Evolutionary conservation across 1,140 invertebrate genomes (phyloP), one percentile per base, ranked within the genome.

Genomic region (Cyphomyrmex costatus): DNA sequence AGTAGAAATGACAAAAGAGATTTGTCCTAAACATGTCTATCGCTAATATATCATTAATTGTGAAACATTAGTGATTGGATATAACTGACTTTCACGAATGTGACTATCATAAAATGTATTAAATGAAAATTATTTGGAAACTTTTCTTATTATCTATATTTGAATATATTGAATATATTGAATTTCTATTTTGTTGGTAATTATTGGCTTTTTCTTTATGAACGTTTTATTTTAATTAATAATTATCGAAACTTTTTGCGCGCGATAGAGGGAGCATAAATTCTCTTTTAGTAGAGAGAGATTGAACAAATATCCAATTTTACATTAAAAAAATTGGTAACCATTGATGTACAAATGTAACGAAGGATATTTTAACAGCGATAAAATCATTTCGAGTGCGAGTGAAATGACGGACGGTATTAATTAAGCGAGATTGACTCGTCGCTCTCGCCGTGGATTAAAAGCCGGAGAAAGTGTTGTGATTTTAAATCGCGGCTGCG

Each of bases 401-500:
- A 60, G 24, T 82, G 53, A 30, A 61, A 30, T 74, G 42, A 83
- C 21, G 24, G 19, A 83, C 19, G 24, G 53, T 8, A 56, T 74
- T 74, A 74, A 83, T 83, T 73, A 83, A 83, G 19, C 68, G 53
- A 3, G 68, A 74, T 83, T 60, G 51, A 73, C 51, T 83, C 36
- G 36, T 58, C 63, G 33, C 51, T 70, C 5, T 70, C 63, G 63
- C 8, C 49, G 36, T 16, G 36, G 33, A 80, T 56, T 56, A 56
- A 80, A 51, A 71, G 24, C n/a, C 33, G 33, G 68, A 30, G 77
- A 77, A 84, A 87, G 78, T 76, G 77, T 76, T 46, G 76, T 73
- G 77, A 80, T 76, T 83, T 87, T 66, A 70, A 76, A 82, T 88
- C 66, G 76, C 14, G 71, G 51, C 85, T 53, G 30, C 73, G 46